A percentile compares a stretch with the other conserved stretches of the same genome.
These are phyloP conservation scores for Microctonus aethiopoides DNA, from an alignment of 2,888 invertebrate species.

Conservation along the genomic window DNA sequence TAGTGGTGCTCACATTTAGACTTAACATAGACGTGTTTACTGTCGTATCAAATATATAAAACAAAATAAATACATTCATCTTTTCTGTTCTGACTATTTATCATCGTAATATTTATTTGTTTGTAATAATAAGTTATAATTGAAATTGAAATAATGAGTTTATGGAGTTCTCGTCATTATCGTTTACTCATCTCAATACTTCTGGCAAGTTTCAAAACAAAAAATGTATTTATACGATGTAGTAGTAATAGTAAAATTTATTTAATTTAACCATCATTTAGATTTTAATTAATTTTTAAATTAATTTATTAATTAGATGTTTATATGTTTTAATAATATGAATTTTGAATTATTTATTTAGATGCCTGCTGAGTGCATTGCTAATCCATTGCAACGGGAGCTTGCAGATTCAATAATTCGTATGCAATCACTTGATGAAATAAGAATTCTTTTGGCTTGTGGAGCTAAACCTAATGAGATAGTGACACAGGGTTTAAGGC, in stretches of 20 bases:
- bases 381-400: constrained; percentile 83
- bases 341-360: constrained; percentile 35
- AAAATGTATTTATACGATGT: too few relatives aligned
- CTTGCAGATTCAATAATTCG: constrained; percentile 91
- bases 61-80: not conserved
- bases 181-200: constrained; percentile 31
- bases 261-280: too few relatives aligned
- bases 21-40: constrained; percentile 5
- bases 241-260: too few relatives aligned
- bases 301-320: too few relatives aligned
- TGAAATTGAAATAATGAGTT: constrained; percentile 20
- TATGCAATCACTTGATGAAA: constrained; percentile 87
- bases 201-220: constrained; percentile 24
- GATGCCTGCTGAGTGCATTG: constrained; percentile 81
- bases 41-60: not conserved
- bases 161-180: constrained; percentile 21
- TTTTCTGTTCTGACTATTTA: not conserved
- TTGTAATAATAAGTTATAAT: not conserved
- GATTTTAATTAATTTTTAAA: too few relatives aligned
- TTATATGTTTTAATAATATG: not conserved
- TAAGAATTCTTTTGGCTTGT: constrained; percentile 84
- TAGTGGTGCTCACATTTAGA: constrained; percentile 24
- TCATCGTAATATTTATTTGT: not conserved
- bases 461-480: constrained; percentile 87
- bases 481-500: constrained; percentile 87